phyloP scores from a whole-genome alignment of 2,888 invertebrate species.

The Leptinotarsa tumamoca region DNA sequence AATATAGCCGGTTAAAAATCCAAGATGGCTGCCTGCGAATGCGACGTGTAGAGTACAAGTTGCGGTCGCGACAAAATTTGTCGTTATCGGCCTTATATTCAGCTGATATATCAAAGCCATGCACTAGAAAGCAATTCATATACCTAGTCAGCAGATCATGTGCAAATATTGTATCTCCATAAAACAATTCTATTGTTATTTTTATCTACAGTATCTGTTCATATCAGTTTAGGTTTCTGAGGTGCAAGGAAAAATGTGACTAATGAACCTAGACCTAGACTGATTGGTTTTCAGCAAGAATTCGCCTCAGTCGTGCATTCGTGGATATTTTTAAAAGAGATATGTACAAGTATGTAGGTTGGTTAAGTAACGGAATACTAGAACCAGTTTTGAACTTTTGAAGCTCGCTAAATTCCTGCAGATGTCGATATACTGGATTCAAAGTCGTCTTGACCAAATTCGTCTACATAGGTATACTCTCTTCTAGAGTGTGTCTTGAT shows the following conservation, averaged over 20 bases:
- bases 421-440: slow-evolving; percentile 25
- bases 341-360: slow-evolving; percentile 33
- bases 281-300: slow-evolving; percentile 9
- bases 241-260: slow-evolving; percentile 25
- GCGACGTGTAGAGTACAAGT: slow-evolving; percentile 59
- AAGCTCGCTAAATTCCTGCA: slow-evolving; percentile 31
- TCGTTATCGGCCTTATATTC: slow-evolving; percentile 30
- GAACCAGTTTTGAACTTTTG: slow-evolving; percentile 43
- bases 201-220: not conserved
- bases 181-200: too few species aligned
- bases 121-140: not conserved
- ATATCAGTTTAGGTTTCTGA: not conserved
- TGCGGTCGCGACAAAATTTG: slow-evolving; percentile 28
- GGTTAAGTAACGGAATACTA: slow-evolving; percentile 40
- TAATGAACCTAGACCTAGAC: slow-evolving; percentile 15
- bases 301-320: slow-evolving; percentile 11
- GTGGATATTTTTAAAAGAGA: slow-evolving; percentile 25
- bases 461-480: not conserved
- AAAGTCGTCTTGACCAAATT: slow-evolving; percentile 37
- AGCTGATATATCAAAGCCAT: slow-evolving; percentile 21
- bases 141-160: slow-evolving; percentile 5
- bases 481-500: not conserved
- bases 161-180: not conserved
- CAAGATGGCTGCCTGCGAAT: slow-evolving; percentile 62
- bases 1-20: slow-evolving; percentile 56